Evolutionary conservation across 2,797 vertebrate genomes (phyloP).

Genomic region (Pyrocephalus nanus): DNA sequence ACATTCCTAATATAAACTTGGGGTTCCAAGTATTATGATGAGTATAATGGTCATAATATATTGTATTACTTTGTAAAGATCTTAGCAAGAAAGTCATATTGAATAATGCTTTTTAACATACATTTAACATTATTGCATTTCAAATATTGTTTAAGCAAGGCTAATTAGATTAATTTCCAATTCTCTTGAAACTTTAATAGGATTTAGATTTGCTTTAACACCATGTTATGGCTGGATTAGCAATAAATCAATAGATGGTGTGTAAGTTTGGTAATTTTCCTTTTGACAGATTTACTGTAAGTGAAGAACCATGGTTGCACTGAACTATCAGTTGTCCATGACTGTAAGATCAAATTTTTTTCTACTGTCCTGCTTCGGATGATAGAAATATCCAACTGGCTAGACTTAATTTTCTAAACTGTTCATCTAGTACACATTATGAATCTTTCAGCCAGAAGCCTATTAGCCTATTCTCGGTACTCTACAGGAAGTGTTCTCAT

Average conservation of each 20-base stretch:
- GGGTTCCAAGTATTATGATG: not conserved
- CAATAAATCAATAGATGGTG: not conserved
- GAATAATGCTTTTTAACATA: not conserved
- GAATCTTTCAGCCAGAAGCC: not conserved
- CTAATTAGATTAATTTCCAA: not conserved
- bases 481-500: not conserved
- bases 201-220: constrained; percentile 17
- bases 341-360: not conserved
- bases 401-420: not conserved
- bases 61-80: not conserved
- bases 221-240: not conserved
- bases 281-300: not conserved
- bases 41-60: not conserved
- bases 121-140: not conserved
- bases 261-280: not conserved
- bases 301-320: not conserved
- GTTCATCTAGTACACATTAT: not conserved
- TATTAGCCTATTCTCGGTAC: not conserved
- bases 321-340: not conserved
- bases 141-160: constrained; percentile 4
- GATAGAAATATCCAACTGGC: not conserved
- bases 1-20: not conserved
- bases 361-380: not conserved
- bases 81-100: not conserved
- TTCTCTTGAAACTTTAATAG: not conserved